A percentile compares a stretch with the other conserved stretches of the same genome.
These are phyloP conservation scores for Triplophysa dalaica DNA, from an alignment of 2,113 vertebrate genomes.

Conservation along the genomic window DNA sequence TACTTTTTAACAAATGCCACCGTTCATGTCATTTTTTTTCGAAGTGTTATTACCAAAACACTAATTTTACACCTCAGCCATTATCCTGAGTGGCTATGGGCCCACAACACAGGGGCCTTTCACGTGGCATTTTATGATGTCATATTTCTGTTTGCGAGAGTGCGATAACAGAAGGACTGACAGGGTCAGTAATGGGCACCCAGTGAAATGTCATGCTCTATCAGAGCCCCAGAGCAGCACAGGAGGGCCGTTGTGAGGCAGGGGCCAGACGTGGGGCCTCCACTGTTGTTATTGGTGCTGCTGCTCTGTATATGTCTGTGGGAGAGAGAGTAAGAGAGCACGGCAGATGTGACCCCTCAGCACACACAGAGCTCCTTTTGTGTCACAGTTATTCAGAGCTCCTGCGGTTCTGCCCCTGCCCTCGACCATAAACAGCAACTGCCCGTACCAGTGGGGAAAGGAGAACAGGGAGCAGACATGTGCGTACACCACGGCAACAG, in stretches of 20 bases:
- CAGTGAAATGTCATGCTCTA: constrained; percentile 50
- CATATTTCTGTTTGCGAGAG: constrained; percentile 40
- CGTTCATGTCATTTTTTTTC: not conserved
- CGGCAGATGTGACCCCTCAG: constrained; percentile 77
- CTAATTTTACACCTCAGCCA: constrained; percentile 40
- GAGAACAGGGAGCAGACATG: not conserved
- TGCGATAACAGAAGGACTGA: constrained; percentile 47
- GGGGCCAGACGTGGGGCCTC: constrained; percentile 25
- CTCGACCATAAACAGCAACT: constrained; percentile 77
- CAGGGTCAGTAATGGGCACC: constrained; percentile 42
- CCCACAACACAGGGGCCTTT: not conserved
- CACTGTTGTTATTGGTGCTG: constrained; percentile 32
- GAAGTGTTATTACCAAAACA: constrained; percentile 33
- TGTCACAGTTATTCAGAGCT: constrained; percentile 75
- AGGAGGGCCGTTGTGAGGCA: constrained; percentile 43
- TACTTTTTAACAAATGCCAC: constrained; percentile 16
- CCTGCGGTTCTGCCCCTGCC: constrained; percentile 73
- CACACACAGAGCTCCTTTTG: constrained; percentile 79
- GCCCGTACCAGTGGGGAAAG: constrained; percentile 64
- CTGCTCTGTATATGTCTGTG: constrained; percentile 21
- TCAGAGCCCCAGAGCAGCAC: constrained; percentile 37
- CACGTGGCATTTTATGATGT: constrained; percentile 40
- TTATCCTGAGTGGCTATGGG: constrained; percentile 9
- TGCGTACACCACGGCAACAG: not conserved
- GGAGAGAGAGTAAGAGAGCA: constrained; percentile 20